Conservation (phyloP, 2,113 vertebrate genomes). For the Aphelocoma coerulescens region DNA sequence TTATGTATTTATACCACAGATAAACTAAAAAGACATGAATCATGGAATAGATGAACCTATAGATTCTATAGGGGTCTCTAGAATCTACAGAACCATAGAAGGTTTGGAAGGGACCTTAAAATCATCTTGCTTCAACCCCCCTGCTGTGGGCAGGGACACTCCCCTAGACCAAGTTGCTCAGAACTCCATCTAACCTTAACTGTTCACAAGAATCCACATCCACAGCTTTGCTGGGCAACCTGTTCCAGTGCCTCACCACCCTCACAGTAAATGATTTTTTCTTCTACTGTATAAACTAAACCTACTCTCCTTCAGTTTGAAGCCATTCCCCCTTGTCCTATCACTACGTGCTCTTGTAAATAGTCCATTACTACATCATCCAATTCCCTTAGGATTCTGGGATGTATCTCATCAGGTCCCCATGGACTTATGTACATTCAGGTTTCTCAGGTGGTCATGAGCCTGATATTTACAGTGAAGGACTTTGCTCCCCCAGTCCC, state of each 20-base stretch:
- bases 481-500: not conserved
- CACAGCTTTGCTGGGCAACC: not conserved
- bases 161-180: not conserved
- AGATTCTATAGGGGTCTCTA: not conserved
- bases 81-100: not conserved
- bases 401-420: not conserved
- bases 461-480: not conserved
- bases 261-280: not conserved
- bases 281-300: not conserved
- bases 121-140: not conserved
- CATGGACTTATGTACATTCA: accelerated
- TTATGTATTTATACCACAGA: not conserved
- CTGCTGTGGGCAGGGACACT: not conserved
- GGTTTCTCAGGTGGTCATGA: not conserved
- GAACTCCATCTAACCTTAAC: not conserved
- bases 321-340: not conserved
- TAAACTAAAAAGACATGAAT: not conserved
- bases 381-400: not conserved
- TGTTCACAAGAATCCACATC: not conserved
- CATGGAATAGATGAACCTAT: not conserved
- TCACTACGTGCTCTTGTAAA: not conserved
- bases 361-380: not conserved
- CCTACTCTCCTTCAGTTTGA: not conserved
- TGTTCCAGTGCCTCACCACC: not conserved
- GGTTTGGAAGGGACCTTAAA: not conserved